These are phyloP conservation scores for Heloderma charlesbogerti DNA, from an alignment of 2,113 vertebrate species.

Conservation along the genomic window DNA sequence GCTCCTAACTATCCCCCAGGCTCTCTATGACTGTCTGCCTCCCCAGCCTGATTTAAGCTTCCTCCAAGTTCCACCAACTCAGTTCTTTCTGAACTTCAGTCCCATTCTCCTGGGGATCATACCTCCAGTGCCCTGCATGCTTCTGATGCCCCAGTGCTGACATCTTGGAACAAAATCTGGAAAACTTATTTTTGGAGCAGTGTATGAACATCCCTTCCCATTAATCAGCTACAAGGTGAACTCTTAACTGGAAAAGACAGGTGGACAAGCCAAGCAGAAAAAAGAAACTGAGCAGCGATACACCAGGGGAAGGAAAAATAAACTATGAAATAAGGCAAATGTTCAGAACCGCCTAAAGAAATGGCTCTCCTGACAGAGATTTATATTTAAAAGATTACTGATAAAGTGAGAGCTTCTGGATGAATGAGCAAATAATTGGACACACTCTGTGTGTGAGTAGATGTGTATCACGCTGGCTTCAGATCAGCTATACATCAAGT, in stretches of 20 bases:
- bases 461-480: not conserved
- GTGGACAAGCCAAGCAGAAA: not conserved
- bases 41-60: not conserved
- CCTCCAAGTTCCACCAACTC: not conserved
- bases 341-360: conserved; percentile 6
- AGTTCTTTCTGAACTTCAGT: not conserved
- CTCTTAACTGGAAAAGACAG: not conserved
- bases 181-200: not conserved
- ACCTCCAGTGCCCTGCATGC: not conserved
- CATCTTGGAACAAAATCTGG: not conserved
- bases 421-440: conserved; percentile 11
- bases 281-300: conserved; percentile 3
- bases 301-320: not conserved
- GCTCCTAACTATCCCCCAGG: not conserved
- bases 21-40: not conserved
- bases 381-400: not conserved
- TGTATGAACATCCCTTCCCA: not conserved
- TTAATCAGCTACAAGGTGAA: not conserved
- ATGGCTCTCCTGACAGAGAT: conserved; percentile 8
- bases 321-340: not conserved
- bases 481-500: not conserved
- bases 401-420: not conserved
- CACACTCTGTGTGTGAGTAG: not conserved
- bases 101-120: not conserved
- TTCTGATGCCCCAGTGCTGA: not conserved